These are phyloP conservation scores for Catagonus wagneri DNA, from an alignment of 2,113 vertebrate genomes.

Conservation along the genomic window DNA sequence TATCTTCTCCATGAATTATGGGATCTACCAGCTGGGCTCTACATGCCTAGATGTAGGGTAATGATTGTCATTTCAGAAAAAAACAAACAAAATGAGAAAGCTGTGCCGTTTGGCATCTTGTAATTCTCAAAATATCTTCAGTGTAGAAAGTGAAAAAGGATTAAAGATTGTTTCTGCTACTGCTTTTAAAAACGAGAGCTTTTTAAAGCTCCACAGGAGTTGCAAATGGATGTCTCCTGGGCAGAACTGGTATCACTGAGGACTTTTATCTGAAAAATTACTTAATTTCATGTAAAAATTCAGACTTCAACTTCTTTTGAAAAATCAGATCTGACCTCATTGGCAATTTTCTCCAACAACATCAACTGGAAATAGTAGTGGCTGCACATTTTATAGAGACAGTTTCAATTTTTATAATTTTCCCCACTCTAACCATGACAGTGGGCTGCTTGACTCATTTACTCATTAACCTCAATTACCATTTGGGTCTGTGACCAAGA, in stretches of 20 bases:
- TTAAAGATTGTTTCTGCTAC: background rate
- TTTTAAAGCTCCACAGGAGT: background rate
- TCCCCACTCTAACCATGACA: background rate
- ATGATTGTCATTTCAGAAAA: background rate
- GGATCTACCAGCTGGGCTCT: background rate
- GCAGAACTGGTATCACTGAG: background rate
- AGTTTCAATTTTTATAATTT: background rate
- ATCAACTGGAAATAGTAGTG: background rate
- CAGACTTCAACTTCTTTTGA: constrained; percentile 35
- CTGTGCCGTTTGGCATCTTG: constrained; percentile 19
- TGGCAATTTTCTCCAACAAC: constrained; percentile 17
- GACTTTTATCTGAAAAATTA: constrained; percentile 3
- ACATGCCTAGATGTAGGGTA: background rate
- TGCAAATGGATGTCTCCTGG: background rate
- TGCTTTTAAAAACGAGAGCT: background rate
- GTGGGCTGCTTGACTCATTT: background rate
- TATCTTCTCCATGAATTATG: background rate
- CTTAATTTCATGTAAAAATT: constrained; percentile 41
- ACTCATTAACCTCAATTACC: background rate
- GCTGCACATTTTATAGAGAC: background rate
- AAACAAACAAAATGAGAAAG: background rate
- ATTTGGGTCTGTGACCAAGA: background rate
- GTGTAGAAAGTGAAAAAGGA: background rate
- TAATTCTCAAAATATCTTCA: constrained; percentile 29
- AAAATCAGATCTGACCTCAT: background rate